Conservation (phyloP, 2,888 invertebrate species). For the Mythimna pallens region DNA sequence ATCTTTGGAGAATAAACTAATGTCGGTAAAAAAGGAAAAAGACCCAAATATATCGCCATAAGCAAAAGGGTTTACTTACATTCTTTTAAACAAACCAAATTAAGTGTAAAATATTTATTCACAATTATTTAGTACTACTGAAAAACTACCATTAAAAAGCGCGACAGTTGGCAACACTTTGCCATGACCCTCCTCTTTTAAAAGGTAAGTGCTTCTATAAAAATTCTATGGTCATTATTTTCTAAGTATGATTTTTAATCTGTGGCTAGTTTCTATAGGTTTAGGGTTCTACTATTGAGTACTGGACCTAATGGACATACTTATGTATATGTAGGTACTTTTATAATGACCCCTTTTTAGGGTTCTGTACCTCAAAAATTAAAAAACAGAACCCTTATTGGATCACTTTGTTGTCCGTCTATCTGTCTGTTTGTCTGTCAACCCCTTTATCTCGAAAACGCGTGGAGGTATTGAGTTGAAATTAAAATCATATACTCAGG, state of each 20-base stretch:
- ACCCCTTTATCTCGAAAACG: too few relatives aligned
- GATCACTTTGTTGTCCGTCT: too few relatives aligned
- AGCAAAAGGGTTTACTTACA: background rate
- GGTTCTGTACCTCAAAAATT: too few relatives aligned
- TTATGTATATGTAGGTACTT: background rate
- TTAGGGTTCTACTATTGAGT: background rate
- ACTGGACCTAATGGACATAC: constrained; percentile 26
- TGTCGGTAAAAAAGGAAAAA: background rate
- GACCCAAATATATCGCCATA: background rate
- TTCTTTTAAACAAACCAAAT: background rate
- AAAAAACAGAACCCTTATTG: too few relatives aligned
- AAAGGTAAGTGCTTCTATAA: constrained; percentile 49
- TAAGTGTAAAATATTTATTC: background rate
- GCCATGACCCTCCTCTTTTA: constrained; percentile 48
- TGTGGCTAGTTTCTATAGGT: constrained; percentile 19
- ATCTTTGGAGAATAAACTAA: too few relatives aligned
- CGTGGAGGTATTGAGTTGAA: too few relatives aligned
- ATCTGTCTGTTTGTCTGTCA: too few relatives aligned
- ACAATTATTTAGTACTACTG: background rate
- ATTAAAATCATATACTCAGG: too few relatives aligned
- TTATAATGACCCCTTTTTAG: background rate
- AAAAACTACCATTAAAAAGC: background rate
- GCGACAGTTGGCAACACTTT: constrained; percentile 47
- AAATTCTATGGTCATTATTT: constrained; percentile 65
- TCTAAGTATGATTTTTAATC: constrained; percentile 55